Percentiles rank a stretch among this genome's conserved stretches.
phyloP scores from a whole-genome alignment of 2,797 vertebrate genomes.

The Sebastolobus alascanus region DNA sequence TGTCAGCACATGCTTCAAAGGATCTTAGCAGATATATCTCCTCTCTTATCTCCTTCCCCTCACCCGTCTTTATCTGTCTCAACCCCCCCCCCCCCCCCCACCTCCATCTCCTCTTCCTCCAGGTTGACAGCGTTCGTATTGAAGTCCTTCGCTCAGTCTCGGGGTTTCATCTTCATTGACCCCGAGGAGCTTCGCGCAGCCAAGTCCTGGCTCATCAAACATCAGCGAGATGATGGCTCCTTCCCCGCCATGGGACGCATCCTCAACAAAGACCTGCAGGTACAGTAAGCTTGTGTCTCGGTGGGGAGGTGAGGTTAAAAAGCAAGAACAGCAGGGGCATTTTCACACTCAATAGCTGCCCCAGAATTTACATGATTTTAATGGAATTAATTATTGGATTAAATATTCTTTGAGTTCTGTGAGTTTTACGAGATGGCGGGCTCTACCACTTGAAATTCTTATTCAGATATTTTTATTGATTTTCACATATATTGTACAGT shows the following conservation, averaged over 20 bases:
- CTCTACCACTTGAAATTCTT: background rate
- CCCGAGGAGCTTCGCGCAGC: constrained; percentile 90
- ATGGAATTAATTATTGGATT: background rate
- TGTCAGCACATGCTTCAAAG: constrained; percentile 51
- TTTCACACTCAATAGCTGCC: background rate
- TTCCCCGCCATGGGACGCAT: constrained; percentile 95
- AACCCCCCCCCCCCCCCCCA: background rate
- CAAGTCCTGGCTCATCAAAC: constrained; percentile 93
- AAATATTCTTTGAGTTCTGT: background rate
- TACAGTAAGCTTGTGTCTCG: constrained; percentile 51
- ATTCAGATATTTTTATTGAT: too few relatives aligned
- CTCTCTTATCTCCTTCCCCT: constrained; percentile 11
- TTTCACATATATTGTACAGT: too few relatives aligned
- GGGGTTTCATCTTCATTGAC: constrained; percentile 94
- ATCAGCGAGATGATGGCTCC: constrained; percentile 92
- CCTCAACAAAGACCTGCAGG: constrained; percentile 97
- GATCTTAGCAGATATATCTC: constrained; percentile 22
- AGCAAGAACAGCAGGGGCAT: background rate
- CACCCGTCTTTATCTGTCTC: constrained; percentile 1
- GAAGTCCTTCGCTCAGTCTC: constrained; percentile 95
- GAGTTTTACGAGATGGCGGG: background rate
- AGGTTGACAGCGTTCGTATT: constrained; percentile 97
- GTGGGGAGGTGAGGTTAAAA: background rate
- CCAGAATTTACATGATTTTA: background rate
- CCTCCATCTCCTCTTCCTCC: constrained; percentile 29